These are phyloP conservation scores for Microtus richardsoni DNA, from an alignment of 2,113 vertebrate genomes.

Conservation along the genomic window DNA sequence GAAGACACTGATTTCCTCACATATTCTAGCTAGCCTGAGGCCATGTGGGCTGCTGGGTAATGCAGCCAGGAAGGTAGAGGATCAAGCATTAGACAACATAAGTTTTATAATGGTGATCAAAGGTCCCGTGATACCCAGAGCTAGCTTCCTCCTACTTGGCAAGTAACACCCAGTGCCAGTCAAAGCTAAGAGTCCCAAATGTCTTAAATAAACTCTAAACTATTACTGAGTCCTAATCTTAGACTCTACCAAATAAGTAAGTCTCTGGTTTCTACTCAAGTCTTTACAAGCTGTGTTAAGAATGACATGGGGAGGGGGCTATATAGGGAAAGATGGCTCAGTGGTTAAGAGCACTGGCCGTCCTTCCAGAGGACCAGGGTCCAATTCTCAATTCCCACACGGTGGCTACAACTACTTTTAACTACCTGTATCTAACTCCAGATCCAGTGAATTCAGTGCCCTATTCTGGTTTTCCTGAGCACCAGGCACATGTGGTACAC, in stretches of 20 bases:
- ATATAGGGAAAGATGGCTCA: background rate
- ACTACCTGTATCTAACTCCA: background rate
- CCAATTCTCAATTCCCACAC: background rate
- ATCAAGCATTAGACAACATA: background rate
- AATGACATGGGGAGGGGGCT: background rate
- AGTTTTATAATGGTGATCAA: background rate
- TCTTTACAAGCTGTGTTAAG: background rate
- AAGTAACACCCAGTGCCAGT: background rate
- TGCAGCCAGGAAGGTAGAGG: background rate
- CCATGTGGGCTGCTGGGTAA: background rate
- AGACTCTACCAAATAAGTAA: background rate
- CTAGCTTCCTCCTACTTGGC: background rate
- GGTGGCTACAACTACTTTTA: background rate
- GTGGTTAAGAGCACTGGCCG: background rate
- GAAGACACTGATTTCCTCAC: constrained; percentile 10
- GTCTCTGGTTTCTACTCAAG: background rate
- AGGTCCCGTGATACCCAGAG: background rate
- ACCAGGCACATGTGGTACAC: background rate
- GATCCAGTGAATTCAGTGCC: background rate
- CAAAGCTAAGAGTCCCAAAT: background rate
- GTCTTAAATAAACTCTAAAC: background rate
- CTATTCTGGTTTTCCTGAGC: background rate
- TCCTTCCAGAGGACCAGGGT: background rate
- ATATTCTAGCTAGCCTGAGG: background rate
- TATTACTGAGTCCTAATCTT: background rate